phyloP scores from a whole-genome alignment of 2,113 vertebrate species.

The Bucco capensis region DNA sequence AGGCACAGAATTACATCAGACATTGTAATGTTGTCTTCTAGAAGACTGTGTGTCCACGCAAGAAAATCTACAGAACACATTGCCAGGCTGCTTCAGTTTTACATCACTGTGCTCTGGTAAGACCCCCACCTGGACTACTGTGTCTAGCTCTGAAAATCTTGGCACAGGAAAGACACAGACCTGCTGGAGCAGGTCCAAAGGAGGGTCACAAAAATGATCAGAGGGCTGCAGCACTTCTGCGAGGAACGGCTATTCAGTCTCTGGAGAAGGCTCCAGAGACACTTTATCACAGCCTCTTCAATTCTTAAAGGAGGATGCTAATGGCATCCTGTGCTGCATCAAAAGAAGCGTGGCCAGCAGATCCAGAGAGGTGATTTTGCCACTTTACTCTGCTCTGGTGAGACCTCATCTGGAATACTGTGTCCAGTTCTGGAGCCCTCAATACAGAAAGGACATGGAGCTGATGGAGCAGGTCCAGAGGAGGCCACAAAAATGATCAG shows the following conservation, averaged over 20 bases:
- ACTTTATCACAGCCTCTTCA: neutral
- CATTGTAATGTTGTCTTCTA: neutral
- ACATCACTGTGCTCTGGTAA: neutral
- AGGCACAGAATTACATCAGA: neutral
- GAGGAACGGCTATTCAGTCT: too few relatives aligned
- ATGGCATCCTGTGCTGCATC: too few relatives aligned
- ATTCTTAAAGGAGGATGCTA: neutral
- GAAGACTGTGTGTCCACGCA: neutral
- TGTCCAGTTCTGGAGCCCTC: too few relatives aligned
- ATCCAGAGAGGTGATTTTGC: too few relatives aligned
- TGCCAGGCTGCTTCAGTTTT: neutral
- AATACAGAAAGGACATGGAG: too few relatives aligned
- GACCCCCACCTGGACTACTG: neutral
- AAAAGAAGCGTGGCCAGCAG: too few relatives aligned
- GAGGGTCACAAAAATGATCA: neutral
- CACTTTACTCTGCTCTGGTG: too few relatives aligned
- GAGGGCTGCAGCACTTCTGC: neutral
- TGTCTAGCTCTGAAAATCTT: neutral
- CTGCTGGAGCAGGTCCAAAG: neutral
- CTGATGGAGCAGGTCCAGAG: too few relatives aligned
- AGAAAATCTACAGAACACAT: neutral
- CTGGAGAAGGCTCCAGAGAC: neutral
- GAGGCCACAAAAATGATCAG: too few relatives aligned
- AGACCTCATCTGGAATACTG: too few relatives aligned
- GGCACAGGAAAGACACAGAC: neutral